Percentiles rank a stretch among this genome's conserved stretches.
phyloP scores from a whole-genome alignment of 2,888 invertebrate species.

The Lobophora halterata region DNA sequence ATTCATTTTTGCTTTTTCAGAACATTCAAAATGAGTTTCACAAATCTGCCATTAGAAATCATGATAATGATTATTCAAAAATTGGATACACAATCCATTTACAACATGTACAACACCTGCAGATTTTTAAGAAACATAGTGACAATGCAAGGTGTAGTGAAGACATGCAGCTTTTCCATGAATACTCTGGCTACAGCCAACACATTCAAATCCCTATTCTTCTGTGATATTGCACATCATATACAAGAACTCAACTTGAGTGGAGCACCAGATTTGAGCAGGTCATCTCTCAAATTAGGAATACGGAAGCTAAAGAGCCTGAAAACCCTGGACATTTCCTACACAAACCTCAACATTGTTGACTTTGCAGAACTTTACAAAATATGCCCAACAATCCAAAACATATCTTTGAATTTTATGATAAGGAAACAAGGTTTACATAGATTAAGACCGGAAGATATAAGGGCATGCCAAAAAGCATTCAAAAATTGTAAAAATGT shows the following conservation, averaged over 20 bases:
- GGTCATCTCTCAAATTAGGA: constrained; percentile 44
- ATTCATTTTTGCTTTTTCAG: too few relatives aligned
- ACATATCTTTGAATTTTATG: constrained; percentile 52
- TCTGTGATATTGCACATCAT: constrained; percentile 48
- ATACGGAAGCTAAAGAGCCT: constrained; percentile 49
- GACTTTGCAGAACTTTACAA: constrained; percentile 54
- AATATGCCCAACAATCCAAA: constrained; percentile 54
- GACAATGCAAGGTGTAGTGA: constrained; percentile 41
- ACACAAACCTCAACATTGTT: constrained; percentile 51
- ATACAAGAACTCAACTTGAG: constrained; percentile 52
- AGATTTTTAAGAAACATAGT: constrained; percentile 42
- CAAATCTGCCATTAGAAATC: constrained; percentile 59
- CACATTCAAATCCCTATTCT: constrained; percentile 48
- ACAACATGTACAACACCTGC: constrained; percentile 50
- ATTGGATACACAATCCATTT: constrained; percentile 48
- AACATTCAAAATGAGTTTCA: constrained; percentile 37
- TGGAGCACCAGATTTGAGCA: constrained; percentile 51
- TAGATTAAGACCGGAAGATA: constrained; percentile 26
- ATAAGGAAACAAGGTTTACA: too few relatives aligned
- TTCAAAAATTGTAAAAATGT: constrained; percentile 56
- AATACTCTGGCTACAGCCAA: constrained; percentile 48
- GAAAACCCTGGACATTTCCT: constrained; percentile 55
- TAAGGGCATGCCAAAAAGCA: constrained; percentile 45
- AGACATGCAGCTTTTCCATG: constrained; percentile 46
- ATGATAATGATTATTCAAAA: constrained; percentile 54